Conservation (phyloP, 2,113 vertebrate genomes). For the Piaya cayana region DNA sequence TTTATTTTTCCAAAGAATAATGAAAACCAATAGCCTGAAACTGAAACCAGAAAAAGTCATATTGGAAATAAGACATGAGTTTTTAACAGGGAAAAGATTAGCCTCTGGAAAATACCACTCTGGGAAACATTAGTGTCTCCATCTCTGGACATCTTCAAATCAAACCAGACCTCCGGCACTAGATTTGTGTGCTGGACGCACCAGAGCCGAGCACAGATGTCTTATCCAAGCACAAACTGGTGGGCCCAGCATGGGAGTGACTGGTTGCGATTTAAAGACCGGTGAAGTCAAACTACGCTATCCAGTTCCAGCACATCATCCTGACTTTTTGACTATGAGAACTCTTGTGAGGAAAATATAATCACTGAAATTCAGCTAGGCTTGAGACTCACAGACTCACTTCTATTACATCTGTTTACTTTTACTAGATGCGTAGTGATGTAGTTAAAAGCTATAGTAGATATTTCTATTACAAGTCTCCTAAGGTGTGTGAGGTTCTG, state of each 20-base stretch:
- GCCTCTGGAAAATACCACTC: neutral
- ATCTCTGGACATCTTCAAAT: constrained; percentile 19
- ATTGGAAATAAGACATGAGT: neutral
- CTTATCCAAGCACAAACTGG: neutral
- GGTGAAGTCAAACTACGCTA: neutral
- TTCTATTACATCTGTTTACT: neutral
- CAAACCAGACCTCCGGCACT: accelerated
- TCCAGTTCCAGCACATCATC: neutral
- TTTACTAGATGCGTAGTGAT: neutral
- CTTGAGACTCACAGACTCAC: neutral
- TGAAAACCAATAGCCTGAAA: constrained; percentile 45
- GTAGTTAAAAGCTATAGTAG: neutral
- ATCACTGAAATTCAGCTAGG: neutral
- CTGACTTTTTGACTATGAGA: neutral
- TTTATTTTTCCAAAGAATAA: constrained; percentile 39
- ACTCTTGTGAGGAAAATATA: neutral
- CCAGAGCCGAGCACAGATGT: neutral
- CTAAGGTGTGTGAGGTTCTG: neutral
- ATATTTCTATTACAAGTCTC: neutral
- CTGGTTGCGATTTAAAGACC: neutral
- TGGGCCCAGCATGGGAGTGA: neutral
- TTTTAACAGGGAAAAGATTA: constrained; percentile 2
- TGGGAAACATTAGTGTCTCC: neutral
- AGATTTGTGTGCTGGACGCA: neutral
- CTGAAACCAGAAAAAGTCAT: constrained; percentile 8